Percentiles rank a stretch among this genome's conserved stretches.
phyloP scores from a whole-genome alignment of 2,113 vertebrate species.

The Cnemophilus loriae region DNA sequence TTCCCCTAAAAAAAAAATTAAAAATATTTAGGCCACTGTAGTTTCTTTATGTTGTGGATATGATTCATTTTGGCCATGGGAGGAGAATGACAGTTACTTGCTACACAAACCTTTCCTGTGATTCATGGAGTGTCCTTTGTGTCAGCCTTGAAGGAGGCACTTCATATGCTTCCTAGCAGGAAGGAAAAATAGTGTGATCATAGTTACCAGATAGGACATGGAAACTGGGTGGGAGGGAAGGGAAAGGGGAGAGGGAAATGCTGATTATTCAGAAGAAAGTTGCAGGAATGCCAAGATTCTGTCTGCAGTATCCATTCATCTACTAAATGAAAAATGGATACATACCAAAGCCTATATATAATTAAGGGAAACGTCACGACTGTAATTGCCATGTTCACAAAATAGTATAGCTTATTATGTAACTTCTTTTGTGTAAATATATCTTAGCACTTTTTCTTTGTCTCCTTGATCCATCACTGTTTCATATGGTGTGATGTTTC shows the following conservation, averaged over 20 bases:
- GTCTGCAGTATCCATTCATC: background rate
- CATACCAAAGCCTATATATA: conserved; percentile 6
- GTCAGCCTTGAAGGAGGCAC: conserved; percentile 43
- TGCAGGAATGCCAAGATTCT: background rate
- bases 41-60: conserved; percentile 19
- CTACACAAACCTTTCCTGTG: conserved; percentile 59
- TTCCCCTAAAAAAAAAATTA: background rate
- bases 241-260: conserved; percentile 13
- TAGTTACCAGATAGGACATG: conserved; percentile 11
- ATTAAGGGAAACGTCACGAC: background rate
- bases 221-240: conserved; percentile 2
- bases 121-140: conserved; percentile 52
- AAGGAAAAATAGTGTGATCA: conserved; percentile 10
- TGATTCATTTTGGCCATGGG: conserved; percentile 54
- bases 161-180: conserved; percentile 28
- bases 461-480: background rate
- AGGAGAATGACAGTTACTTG: conserved; percentile 55
- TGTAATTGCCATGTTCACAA: conserved; percentile 15
- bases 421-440: background rate
- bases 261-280: conserved; percentile 10
- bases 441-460: background rate
- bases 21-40: background rate
- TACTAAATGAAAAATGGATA: conserved; percentile 40
- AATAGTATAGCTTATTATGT: background rate
- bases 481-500: background rate